Evolutionary conservation across 2,888 invertebrate genomes (phyloP), one percentile per base, ranked within the genome.

Genomic region (Creontiades dilutus): DNA sequence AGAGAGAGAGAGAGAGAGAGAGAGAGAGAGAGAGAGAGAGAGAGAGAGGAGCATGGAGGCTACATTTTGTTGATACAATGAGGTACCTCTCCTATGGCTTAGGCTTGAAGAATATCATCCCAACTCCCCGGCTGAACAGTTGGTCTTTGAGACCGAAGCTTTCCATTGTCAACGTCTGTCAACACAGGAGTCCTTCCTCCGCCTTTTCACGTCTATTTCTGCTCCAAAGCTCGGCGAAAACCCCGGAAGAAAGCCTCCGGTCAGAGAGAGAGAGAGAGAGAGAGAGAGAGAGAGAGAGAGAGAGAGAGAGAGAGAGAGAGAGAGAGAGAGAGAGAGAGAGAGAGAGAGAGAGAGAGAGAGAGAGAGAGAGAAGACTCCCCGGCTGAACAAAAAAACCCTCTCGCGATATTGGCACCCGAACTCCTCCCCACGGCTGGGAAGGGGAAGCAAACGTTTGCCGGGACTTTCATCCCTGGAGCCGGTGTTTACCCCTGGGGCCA

Each of bases 401-500:
- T 37, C 37, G 46, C 85, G 37, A 85, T 85, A 85, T 85, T 85
- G 57, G 85, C 16, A 37, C 61, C 28, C n/a, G n/a, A 16, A 55
- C 28, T 2, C 37, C 27, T 0, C 52, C 27, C 27, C n/a, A 78
- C 48, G 52, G 14, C 16, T 12, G 5, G 48, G 11, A n/a, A 7
- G 37, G 57, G 37, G 57, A 46, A 85, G 52, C 52, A 85, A 85
- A 85, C 52, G 55, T 52, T 52, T 82, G 27, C 82, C 27, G 27
- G 46, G 80, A 16, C 16, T 85, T 52, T 57, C 52, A 57, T 85
- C 85, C 28, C 37, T 55, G 37, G n/a, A 57, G 55, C 13, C 37
- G 27, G 23, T 85, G 85, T 85, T 85, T 85, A 85, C 85, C 85
- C 85, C 85, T 57, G 16, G 57, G 61, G 85, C 57, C 61, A 37